Percentiles rank a stretch among this genome's conserved stretches.
phyloP scores from a whole-genome alignment of 2,888 invertebrate genomes.

The Machimus atricapillus region DNA sequence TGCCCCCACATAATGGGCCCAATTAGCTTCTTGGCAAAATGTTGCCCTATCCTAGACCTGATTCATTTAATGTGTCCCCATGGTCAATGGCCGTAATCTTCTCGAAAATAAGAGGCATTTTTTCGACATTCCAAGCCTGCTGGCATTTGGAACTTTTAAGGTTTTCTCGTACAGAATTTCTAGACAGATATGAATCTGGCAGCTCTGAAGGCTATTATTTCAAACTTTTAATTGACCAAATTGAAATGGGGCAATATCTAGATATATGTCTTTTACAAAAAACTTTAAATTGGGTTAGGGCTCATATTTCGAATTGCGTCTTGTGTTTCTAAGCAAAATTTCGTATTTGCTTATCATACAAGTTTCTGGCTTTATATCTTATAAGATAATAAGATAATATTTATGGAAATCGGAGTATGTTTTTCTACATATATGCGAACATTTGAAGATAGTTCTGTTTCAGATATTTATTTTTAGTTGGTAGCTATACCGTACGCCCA shows the following conservation, averaged over 20 bases:
- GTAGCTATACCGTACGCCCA: not conserved
- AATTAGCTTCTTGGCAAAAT: not conserved
- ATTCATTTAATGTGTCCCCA: not conserved
- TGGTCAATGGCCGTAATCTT: not conserved
- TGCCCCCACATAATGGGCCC: not conserved
- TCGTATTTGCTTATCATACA: not conserved
- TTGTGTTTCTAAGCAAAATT: not conserved
- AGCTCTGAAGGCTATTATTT: not conserved
- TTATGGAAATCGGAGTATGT: not conserved
- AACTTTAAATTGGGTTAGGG: not conserved
- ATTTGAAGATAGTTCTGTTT: not conserved
- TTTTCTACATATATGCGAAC: not conserved
- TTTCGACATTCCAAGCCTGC: not conserved
- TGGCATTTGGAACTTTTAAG: not conserved
- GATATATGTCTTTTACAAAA: not conserved
- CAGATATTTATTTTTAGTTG: not conserved
- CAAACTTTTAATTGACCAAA: not conserved
- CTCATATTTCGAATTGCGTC: not conserved
- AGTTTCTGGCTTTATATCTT: not conserved
- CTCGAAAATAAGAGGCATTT: not conserved
- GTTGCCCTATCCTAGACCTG: not conserved
- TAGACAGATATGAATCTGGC: not conserved
- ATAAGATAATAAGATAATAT: not conserved
- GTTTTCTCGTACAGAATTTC: not conserved
- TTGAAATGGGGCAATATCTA: not conserved